Percentiles rank a stretch among this genome's conserved stretches.
Conservation (phyloP, 1,140 invertebrate species). For the Drosophila takahashii region DNA sequence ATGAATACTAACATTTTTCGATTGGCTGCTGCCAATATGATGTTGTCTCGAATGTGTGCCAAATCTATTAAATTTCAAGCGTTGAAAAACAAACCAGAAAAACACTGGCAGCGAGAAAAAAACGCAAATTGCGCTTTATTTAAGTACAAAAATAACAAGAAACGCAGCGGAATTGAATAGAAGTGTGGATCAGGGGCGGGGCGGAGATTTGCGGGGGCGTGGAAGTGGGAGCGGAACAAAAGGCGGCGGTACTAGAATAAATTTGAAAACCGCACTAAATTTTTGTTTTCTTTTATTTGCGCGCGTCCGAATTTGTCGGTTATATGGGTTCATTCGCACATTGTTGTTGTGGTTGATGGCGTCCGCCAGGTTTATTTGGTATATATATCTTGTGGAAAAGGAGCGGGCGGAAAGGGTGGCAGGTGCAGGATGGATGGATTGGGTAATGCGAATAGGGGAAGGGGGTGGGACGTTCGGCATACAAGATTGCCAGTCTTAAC, state of each 20-base stretch:
- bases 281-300: conserved; percentile 29
- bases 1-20: conserved; percentile 56
- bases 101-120: conserved; percentile 4
- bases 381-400: conserved; percentile 1
- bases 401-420: conserved; percentile 2
- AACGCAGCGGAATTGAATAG: conserved; percentile 46
- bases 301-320: conserved; percentile 46
- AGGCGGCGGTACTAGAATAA: conserved; percentile 49
- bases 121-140: conserved; percentile 76
- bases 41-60: conserved; percentile 74
- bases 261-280: conserved; percentile 69
- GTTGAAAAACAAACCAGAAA: conserved; percentile 70
- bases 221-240: conserved; percentile 20
- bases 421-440: conserved; percentile 7
- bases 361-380: conserved; percentile 42
- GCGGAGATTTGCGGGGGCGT: conserved; percentile 14
- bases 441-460: neutral
- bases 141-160: conserved; percentile 79
- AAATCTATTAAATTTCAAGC: conserved; percentile 83
- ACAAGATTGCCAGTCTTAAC: conserved; percentile 41
- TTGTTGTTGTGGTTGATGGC: conserved; percentile 46
- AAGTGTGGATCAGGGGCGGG: conserved; percentile 8
- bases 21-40: conserved; percentile 41
- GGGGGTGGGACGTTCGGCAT: neutral
- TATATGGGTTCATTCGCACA: conserved; percentile 63